These are phyloP conservation scores for Lottia gigantea DNA, from an alignment of 2,888 invertebrate species.

Conservation along the genomic window DNA sequence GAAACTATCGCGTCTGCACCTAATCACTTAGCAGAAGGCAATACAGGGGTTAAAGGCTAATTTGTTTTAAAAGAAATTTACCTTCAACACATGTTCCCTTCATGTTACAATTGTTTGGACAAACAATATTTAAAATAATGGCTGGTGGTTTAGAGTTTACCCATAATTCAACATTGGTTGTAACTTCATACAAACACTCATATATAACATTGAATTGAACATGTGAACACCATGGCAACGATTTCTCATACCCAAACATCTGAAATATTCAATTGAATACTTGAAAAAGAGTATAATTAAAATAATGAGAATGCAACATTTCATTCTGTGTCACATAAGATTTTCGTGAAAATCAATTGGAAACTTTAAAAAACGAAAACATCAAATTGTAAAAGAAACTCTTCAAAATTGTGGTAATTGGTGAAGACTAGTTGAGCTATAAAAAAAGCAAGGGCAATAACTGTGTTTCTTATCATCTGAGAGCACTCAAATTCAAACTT, in stretches of 20 bases:
- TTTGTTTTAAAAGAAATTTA: not conserved
- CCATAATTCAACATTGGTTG: conserved; percentile 22
- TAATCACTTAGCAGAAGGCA: too few species aligned
- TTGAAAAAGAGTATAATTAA: not conserved
- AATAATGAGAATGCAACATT: not conserved
- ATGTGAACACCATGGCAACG: too few species aligned
- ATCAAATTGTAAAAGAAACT: too few species aligned
- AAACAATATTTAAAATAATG: conserved; percentile 18
- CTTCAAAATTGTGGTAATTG: too few species aligned
- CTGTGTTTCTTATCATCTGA: too few species aligned
- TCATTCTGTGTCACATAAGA: too few species aligned
- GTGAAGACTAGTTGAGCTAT: too few species aligned
- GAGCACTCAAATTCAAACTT: too few species aligned
- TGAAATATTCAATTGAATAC: not conserved
- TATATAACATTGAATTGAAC: conserved; percentile 1
- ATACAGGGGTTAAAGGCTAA: not conserved
- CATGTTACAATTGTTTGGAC: conserved; percentile 12
- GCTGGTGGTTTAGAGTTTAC: not conserved
- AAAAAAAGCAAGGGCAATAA: too few species aligned
- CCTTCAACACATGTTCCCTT: conserved; percentile 15
- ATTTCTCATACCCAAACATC: not conserved
- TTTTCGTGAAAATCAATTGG: too few species aligned
- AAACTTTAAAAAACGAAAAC: too few species aligned
- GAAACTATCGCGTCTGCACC: too few species aligned
- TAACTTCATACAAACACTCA: conserved; percentile 19